Conservation (phyloP, 1,140 invertebrate species). For the Vollenhovia emeryi region DNA sequence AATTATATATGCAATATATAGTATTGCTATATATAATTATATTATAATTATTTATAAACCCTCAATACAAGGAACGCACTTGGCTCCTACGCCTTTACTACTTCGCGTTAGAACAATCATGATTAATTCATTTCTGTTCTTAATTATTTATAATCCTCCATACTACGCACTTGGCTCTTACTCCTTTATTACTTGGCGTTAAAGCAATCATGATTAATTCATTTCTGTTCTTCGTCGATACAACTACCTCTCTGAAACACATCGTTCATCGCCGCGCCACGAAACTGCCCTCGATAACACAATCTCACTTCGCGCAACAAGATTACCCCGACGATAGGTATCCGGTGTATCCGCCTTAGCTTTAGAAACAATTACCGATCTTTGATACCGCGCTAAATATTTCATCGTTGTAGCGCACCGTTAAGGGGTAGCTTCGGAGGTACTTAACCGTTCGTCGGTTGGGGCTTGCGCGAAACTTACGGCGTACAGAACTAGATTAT, state of each 20-base stretch:
- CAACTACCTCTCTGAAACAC: background rate
- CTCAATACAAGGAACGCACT: background rate
- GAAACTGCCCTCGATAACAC: background rate
- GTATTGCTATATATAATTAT: background rate
- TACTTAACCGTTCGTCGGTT: conserved; percentile 11
- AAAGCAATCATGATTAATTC: background rate
- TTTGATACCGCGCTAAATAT: conserved; percentile 47
- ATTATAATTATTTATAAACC: background rate
- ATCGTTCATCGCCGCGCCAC: background rate
- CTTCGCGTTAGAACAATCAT: too few relatives aligned
- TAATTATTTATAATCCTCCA: too few relatives aligned
- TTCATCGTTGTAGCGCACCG: background rate
- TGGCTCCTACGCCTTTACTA: too few relatives aligned
- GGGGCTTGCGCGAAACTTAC: conserved; percentile 2
- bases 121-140: background rate
- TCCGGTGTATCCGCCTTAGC: background rate
- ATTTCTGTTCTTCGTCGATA: background rate
- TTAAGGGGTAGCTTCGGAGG: background rate
- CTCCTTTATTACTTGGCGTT: too few relatives aligned
- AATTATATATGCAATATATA: background rate
- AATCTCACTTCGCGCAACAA: conserved; percentile 4
- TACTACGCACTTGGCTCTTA: too few relatives aligned
- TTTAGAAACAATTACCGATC: conserved; percentile 33
- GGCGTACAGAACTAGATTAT: conserved; percentile 42
- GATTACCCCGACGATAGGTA: conserved; percentile 13